Evolutionary conservation across 2,797 vertebrate species (phyloP), one percentile per base, ranked within the genome.

Genomic region (Notolabrus celidotus): DNA sequence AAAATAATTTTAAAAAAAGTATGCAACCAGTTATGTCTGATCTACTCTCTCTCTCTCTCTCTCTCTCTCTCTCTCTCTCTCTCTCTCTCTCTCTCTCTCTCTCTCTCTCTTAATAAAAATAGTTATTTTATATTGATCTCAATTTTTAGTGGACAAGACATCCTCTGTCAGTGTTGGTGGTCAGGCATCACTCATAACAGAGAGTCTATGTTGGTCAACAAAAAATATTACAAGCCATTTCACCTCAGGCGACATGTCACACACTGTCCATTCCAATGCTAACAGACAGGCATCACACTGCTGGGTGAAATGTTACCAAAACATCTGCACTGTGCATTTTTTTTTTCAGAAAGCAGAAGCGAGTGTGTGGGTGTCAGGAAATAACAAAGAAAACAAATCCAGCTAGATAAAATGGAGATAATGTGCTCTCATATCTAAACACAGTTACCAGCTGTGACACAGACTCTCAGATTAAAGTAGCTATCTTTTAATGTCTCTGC

Each of bases 191-290:
- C 43, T 11, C 67, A 3, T 0, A 31, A 43, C 25, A 51, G 68
- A n/a, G 78, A 88, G 86, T 91, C 92, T 89, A 93, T 92, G 92
- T 91, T 86, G 92, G 87, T 60, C 23, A 79, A 22, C 67, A 67
- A 52, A 74, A 33, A 70, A 38, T 61, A 36, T 43, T 80, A 45
- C 47, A 4, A 36, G 61, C 41, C 20, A 25, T 64, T 55, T 45
- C 43, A 25, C 25, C 12, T 3, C 33, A 11, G n/a, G n/a, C n/a
- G n/a, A n/a, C 31, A 8, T 53, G 36, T 17, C 45, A 22, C 3
- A 23, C 10, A 12, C 17, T 1, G 4, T n/a, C 54, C 5, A 19
- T 39, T 41, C 15, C 36, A 16, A 23, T 25, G 63, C 19, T 19
- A 7, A 15, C 45, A 22, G 33, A 10, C 34, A n/a, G 3, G 56